Percentiles rank a stretch among this genome's conserved stretches.
These are phyloP conservation scores for Harlomillsia oculata DNA, from an alignment of 1,140 invertebrate genomes.

Conservation along the genomic window DNA sequence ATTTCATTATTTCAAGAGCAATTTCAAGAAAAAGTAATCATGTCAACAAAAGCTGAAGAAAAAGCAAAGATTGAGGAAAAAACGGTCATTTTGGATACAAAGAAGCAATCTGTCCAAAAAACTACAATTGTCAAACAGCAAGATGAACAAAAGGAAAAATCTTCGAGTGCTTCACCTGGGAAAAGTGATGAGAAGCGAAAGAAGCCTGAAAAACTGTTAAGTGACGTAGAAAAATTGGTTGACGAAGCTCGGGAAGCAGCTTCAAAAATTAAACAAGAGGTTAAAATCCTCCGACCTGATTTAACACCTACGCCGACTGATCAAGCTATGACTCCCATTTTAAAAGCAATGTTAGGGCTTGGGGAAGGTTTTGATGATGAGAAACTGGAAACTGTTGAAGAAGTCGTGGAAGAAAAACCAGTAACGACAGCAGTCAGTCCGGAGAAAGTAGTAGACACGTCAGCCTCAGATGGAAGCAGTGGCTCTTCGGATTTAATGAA, in stretches of 20 bases:
- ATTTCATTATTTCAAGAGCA: slow-evolving; percentile 19
- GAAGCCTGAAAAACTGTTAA: slow-evolving; percentile 29
- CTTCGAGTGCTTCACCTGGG: not conserved
- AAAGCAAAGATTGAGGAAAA: not conserved
- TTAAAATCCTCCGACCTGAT: slow-evolving; percentile 47
- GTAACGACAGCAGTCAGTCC: not conserved
- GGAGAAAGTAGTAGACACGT: not conserved
- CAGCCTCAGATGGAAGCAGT: not conserved
- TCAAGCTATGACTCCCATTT: slow-evolving; percentile 30
- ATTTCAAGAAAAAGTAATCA: slow-evolving; percentile 6
- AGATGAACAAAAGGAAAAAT: slow-evolving; percentile 5
- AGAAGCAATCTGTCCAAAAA: slow-evolving; percentile 7
- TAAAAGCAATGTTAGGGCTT: slow-evolving; percentile 31
- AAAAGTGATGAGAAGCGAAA: slow-evolving; percentile 11
- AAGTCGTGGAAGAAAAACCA: slow-evolving; percentile 21
- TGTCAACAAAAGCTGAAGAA: not conserved
- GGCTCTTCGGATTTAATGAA: not conserved
- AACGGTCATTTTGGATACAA: slow-evolving; percentile 1
- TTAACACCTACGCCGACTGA: slow-evolving; percentile 44
- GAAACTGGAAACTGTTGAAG: slow-evolving; percentile 30
- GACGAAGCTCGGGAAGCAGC: slow-evolving; percentile 46
- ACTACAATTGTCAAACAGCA: not conserved
- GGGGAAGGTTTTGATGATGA: slow-evolving; percentile 25
- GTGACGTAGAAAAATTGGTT: slow-evolving; percentile 43
- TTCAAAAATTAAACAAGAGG: slow-evolving; percentile 45